Percentiles rank a stretch among this genome's conserved stretches.
phyloP scores from a whole-genome alignment of 2,888 invertebrate species.

The Synergus itoensis region DNA sequence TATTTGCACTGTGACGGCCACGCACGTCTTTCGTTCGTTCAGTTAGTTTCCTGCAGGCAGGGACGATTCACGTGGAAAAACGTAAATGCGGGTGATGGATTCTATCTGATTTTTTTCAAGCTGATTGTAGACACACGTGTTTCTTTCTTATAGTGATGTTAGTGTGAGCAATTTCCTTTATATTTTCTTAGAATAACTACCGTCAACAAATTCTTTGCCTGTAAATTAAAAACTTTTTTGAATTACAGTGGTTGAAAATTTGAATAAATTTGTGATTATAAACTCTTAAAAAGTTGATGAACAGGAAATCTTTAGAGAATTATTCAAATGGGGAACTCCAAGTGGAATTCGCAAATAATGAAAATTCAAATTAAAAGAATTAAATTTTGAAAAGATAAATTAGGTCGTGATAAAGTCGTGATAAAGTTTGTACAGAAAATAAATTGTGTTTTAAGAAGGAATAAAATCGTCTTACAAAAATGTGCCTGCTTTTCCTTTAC shows the following conservation, averaged over 20 bases:
- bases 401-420: not conserved
- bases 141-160: not conserved
- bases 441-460: not conserved
- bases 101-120: not conserved
- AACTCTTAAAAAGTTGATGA: not conserved
- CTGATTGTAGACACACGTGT: not conserved
- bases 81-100: conserved; percentile 6
- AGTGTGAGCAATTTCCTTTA: not conserved
- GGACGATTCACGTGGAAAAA: conserved; percentile 31
- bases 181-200: not conserved
- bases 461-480: not conserved
- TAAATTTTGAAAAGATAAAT: not conserved
- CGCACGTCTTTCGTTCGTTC: conserved; percentile 47
- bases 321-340: not conserved
- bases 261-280: not conserved
- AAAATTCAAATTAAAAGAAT: not conserved
- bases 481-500: not conserved
- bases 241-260: not conserved
- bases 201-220: no score
- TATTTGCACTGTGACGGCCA: conserved; percentile 57
- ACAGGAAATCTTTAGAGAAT: not conserved
- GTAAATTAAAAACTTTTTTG: not conserved
- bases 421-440: not conserved
- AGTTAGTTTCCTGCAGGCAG: conserved; percentile 36
- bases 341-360: no score